phyloP scores from a whole-genome alignment of 2,113 vertebrate genomes.

The Phyllostomus discolor region DNA sequence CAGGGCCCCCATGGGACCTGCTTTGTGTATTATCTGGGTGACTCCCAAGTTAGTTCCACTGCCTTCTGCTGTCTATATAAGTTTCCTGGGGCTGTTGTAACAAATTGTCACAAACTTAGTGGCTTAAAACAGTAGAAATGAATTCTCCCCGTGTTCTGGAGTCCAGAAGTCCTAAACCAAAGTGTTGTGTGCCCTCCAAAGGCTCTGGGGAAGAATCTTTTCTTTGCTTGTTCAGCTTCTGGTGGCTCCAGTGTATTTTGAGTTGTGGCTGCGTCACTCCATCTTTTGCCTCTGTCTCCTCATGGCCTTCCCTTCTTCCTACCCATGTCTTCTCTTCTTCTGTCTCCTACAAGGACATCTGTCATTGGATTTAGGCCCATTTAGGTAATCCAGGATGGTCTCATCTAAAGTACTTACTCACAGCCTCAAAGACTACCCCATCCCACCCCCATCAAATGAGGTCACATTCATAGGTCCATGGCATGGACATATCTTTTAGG shows the following conservation, averaged over 20 bases:
- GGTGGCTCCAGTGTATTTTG: not conserved
- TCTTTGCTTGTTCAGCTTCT: not conserved
- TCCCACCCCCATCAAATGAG: not conserved
- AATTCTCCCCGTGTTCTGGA: not conserved
- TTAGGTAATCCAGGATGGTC: not conserved
- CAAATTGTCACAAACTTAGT: not conserved
- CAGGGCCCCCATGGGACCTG: not conserved
- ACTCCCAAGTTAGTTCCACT: not conserved
- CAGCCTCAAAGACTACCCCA: not conserved
- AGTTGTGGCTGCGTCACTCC: not conserved
- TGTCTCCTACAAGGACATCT: not conserved
- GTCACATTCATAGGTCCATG: not conserved
- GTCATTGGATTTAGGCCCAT: not conserved
- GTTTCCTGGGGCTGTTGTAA: not conserved
- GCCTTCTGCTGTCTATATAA: not conserved
- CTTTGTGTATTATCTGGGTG: not conserved
- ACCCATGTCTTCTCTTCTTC: not conserved
- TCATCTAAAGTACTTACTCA: not conserved
- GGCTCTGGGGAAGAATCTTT: not conserved
- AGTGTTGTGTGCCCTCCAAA: not conserved
- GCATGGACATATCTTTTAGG: not conserved
- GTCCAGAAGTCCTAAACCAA: not conserved
- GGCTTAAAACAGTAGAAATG: not conserved
- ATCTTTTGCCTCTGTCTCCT: not conserved
- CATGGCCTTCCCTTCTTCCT: not conserved